A percentile compares a stretch with the other conserved stretches of the same genome.
phyloP scores from a whole-genome alignment of 2,888 invertebrate species.

The Pharmacophagus antenor region DNA sequence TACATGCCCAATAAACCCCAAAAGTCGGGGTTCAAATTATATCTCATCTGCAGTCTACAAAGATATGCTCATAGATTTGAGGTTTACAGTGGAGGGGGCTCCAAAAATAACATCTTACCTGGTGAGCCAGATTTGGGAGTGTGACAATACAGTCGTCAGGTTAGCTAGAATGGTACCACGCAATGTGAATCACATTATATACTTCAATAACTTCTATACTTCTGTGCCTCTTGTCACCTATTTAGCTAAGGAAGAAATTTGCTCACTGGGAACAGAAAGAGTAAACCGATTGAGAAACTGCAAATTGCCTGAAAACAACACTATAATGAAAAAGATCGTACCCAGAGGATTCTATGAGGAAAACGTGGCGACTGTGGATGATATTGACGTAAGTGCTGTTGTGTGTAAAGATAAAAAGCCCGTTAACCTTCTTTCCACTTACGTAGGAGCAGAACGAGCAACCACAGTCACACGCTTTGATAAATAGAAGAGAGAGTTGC shows the following conservation, averaged over 20 bases:
- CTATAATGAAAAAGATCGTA: slow-evolving; percentile 42
- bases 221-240: too few species aligned
- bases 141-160: too few species aligned
- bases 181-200: too few species aligned
- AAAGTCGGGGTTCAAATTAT: too few species aligned
- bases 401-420: slow-evolving; percentile 52
- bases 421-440: slow-evolving; percentile 47
- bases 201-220: too few species aligned
- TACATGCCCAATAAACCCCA: too few species aligned
- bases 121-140: too few species aligned
- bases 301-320: slow-evolving; percentile 41
- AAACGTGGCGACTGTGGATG: slow-evolving; percentile 41
- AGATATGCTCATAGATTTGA: too few species aligned
- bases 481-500: slow-evolving; percentile 37
- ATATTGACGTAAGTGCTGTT: slow-evolving; percentile 40
- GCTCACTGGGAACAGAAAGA: slow-evolving; percentile 39
- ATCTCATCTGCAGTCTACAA: too few species aligned
- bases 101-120: too few species aligned
- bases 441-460: slow-evolving; percentile 46
- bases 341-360: slow-evolving; percentile 43
- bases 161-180: too few species aligned
- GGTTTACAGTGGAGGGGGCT: too few species aligned
- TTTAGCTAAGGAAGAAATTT: slow-evolving; percentile 42
- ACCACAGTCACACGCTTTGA: slow-evolving; percentile 42
- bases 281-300: slow-evolving; percentile 41